Base-by-base conservation (phyloP, 2,888 invertebrate species). In the Pyrochroa serraticornis region DNA sequence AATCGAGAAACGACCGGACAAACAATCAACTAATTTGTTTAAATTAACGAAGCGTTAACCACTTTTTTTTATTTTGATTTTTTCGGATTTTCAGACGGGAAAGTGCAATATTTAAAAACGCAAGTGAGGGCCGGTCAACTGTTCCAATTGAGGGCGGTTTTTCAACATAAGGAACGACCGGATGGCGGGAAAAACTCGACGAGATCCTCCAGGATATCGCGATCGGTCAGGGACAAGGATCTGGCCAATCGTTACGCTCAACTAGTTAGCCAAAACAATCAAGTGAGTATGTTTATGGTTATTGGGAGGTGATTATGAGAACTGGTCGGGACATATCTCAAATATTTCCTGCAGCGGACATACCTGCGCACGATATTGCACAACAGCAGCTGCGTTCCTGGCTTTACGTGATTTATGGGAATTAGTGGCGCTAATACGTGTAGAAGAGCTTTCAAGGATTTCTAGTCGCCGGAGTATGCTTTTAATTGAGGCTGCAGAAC, bases 101-200 rank as follows among this genome's bases (percentile, higher is more conserved):
- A 73, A 58, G 76, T 82, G 14, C 82, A 83, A 63, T 90, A 90
- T 72, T 83, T 88, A 67, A 86, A 89, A 68, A 86, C 88, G n/a
- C 87, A 87, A 51, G 87, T 88, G 37, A 81, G 87, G 47, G 87
- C 87, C 1, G 90, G 90, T 0, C 89, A 90, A 61, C 87, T 90
- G 34, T 85, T 90, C 67, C 85, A 89, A 38, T 79, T 90, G 41
- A 82, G 90, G 8, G 90, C 90, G 0, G 89, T 90, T 39, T 90
- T 90, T 77, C 90, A 90, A 59, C 90, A 91, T 77, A 86, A 88
- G 63, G 84, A 84, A 0, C 81, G 69, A 44, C 68, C 68, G 13
- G 73, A 70, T 32, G 71, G 69, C 36, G 66, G 71, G 49, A 73
- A 71, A 22, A 71, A 69, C 30, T 71, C 71, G 35, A 72, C 70